phyloP scores from a whole-genome alignment of 2,888 invertebrate species.

The Sepiola atlantica region DNA sequence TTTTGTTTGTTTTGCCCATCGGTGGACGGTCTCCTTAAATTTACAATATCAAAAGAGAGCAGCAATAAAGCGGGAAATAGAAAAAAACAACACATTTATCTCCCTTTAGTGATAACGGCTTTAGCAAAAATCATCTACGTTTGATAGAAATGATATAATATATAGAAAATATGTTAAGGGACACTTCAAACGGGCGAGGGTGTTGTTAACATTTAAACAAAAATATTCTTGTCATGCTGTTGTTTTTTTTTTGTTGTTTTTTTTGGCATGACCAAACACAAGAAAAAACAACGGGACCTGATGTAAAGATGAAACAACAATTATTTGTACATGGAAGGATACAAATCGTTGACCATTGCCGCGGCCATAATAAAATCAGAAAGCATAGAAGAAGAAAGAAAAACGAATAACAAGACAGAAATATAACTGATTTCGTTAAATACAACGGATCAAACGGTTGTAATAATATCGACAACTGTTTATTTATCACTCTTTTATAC shows the following conservation, averaged over 20 bases:
- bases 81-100: neutral
- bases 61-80: neutral
- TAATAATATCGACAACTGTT: neutral
- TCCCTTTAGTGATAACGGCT: slow-evolving; percentile 32
- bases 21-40: neutral
- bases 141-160: neutral
- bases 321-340: slow-evolving; percentile 14
- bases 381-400: neutral
- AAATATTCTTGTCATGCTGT: too few species aligned
- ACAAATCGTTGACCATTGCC: neutral
- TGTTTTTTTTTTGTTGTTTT: neutral
- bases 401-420: neutral
- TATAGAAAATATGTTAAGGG: too few species aligned
- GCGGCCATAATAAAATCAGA: neutral
- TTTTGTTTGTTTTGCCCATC: neutral
- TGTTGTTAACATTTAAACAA: too few species aligned
- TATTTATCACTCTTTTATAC: neutral
- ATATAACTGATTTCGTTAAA: neutral
- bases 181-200: too few species aligned
- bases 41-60: neutral
- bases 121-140: neutral
- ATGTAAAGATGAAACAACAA: neutral
- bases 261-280: neutral
- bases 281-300: too few species aligned
- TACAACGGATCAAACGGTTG: neutral